A percentile compares a stretch with the other conserved stretches of the same genome.
phyloP scores from a whole-genome alignment of 2,113 vertebrate genomes.

The Gallinago paraguaiae region DNA sequence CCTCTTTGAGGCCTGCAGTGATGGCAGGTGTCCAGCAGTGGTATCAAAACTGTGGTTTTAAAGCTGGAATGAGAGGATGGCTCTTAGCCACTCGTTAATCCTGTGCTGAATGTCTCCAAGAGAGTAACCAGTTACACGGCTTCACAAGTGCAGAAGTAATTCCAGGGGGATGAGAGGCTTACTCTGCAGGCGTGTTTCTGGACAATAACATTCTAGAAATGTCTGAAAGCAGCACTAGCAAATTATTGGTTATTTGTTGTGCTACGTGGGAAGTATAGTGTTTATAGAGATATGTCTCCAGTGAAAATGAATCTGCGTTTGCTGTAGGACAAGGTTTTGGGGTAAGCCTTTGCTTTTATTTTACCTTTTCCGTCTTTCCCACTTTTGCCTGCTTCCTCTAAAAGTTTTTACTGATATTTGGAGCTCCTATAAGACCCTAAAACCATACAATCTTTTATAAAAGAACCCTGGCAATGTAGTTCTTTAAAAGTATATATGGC shows the following conservation, averaged over 20 bases:
- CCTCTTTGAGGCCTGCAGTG: conserved; percentile 65
- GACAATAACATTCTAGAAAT: neutral
- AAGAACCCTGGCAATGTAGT: neutral
- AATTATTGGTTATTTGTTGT: neutral
- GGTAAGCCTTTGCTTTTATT: conserved; percentile 18
- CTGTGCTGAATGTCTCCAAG: conserved; percentile 36
- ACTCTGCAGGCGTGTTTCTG: neutral
- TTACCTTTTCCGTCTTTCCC: neutral
- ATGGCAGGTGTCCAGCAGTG: conserved; percentile 69
- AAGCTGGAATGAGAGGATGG: conserved; percentile 39
- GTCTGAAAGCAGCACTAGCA: neutral
- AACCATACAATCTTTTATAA: neutral
- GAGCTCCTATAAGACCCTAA: neutral
- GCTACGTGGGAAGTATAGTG: neutral
- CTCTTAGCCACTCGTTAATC: conserved; percentile 42
- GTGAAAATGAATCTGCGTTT: conserved; percentile 14
- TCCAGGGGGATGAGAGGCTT: accelerated
- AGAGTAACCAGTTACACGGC: neutral
- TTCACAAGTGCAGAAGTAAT: neutral
- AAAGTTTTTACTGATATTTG: neutral
- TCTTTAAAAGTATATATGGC: neutral
- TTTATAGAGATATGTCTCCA: neutral
- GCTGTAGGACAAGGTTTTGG: neutral
- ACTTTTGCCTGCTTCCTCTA: neutral
- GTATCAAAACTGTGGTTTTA: conserved; percentile 42